Base-by-base conservation (phyloP, 2,797 vertebrate genomes). In the Tenualosa ilisha region DNA sequence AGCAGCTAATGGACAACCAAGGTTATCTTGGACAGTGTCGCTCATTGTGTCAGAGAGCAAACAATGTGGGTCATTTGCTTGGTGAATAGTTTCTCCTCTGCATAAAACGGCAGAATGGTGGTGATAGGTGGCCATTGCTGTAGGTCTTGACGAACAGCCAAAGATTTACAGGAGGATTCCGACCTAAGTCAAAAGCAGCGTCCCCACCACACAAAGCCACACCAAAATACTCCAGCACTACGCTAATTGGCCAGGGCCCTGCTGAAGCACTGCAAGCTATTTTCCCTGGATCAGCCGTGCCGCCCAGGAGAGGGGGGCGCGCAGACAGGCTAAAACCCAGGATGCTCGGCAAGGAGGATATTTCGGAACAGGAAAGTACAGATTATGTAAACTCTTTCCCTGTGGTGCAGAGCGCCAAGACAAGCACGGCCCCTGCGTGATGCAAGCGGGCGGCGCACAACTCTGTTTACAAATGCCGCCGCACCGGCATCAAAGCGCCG, bases 341-440 rank as follows among this genome's bases (percentile, higher is more conserved):
- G 82, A 86, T 75, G 82, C 54, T n/a, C 37, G 22, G 22, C 31
- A n/a, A 82, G 56, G 12, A 54, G 40, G 61, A 82, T 82, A 72
- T 68, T 82, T 85, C 50, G 11, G 84, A 61, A 85, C 84, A 81
- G 84, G 84, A 54, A 85, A 84, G 83, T 72, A 84, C 83, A 75
- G 83, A 65, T 84, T 84, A 84, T 84, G 83, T 51, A 75, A 84
- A 84, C 65, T 31, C 65, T 84, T 84, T 65, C 63, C 63, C 17
- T 3, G 12, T 22, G 49, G 24, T 49, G 49, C 63, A 17, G 49
- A 75, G 65, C 65, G 83, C 83, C 83, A 84, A 84, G 51, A 72
- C 83, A 84, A 84, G 83, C 83, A 84, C 6, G 72, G 83, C 46
- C 12, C 68, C 65, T 50, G 65, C 24, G 24, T 68, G 83, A 84